A percentile compares a stretch with the other conserved stretches of the same genome.
These are phyloP conservation scores for Tolmerus cingulatus DNA, from an alignment of 2,888 invertebrate genomes.

Conservation along the genomic window DNA sequence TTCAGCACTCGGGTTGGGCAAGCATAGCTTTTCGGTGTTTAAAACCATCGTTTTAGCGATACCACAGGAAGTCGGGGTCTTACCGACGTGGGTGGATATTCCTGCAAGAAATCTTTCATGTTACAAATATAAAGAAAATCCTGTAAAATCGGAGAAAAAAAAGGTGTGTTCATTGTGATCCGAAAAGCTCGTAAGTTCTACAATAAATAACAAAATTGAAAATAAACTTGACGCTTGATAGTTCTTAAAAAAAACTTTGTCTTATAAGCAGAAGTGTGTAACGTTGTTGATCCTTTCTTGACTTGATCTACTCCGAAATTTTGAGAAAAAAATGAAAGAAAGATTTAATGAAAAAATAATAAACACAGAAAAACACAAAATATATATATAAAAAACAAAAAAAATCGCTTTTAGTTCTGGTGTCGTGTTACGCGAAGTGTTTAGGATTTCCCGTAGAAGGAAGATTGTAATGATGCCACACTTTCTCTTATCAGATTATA, in stretches of 20 bases:
- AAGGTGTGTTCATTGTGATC: constrained; percentile 18
- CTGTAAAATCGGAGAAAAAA: background rate
- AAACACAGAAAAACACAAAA: background rate
- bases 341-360: background rate
- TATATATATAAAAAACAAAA: background rate
- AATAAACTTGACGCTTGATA: constrained; percentile 17
- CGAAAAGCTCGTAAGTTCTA: background rate
- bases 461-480: constrained; percentile 10
- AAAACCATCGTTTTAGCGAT: background rate
- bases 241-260: background rate
- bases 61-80: background rate
- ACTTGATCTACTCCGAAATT: background rate
- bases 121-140: background rate
- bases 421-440: constrained; percentile 19
- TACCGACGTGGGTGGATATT: background rate
- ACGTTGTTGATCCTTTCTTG: constrained; percentile 9
- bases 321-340: background rate
- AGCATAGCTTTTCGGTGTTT: background rate
- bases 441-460: background rate
- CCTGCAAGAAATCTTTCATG: background rate
- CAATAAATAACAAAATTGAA: background rate
- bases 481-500: constrained; percentile 28
- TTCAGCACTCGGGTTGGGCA: background rate
- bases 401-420: constrained; percentile 11
- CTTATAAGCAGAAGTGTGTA: constrained; percentile 16